Evolutionary conservation across 1,140 invertebrate species (phyloP).

Genomic region (Lucilia sericata): DNA sequence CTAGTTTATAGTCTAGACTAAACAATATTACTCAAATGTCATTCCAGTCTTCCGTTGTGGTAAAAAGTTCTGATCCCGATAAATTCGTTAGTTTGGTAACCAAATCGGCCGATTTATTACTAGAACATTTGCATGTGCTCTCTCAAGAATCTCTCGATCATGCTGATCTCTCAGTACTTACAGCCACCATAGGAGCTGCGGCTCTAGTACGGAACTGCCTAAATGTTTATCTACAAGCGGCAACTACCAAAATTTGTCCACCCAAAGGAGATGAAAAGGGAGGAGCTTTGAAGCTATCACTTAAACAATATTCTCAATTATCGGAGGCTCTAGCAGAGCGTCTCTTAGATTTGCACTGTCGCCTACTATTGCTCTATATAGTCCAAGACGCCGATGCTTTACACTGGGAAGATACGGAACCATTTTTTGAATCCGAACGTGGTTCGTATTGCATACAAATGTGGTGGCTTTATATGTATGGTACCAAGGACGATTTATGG

Average conservation of each 20-base stretch:
- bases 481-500: constrained; percentile 82
- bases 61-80: constrained; percentile 78
- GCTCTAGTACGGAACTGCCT: constrained; percentile 81
- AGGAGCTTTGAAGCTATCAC: constrained; percentile 69
- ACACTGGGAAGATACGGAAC: constrained; percentile 74
- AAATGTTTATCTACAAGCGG: constrained; percentile 74
- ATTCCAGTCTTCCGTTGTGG: constrained; percentile 69
- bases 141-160: constrained; percentile 85
- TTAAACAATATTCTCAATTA: constrained; percentile 83
- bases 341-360: constrained; percentile 80
- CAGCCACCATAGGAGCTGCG: constrained; percentile 81
- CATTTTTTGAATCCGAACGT: constrained; percentile 77
- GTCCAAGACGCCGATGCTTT: constrained; percentile 82
- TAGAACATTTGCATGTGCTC: constrained; percentile 81
- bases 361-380: constrained; percentile 80
- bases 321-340: constrained; percentile 83
- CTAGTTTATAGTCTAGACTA: no score
- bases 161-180: constrained; percentile 81
- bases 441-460: constrained; percentile 84
- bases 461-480: constrained; percentile 89
- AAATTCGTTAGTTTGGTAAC: constrained; percentile 78
- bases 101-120: constrained; percentile 76
- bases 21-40: no score
- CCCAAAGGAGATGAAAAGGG: constrained; percentile 66
- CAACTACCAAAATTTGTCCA: constrained; percentile 62